Conservation (phyloP, 2,888 invertebrate genomes). For the Ditylenchus weischeri region DNA sequence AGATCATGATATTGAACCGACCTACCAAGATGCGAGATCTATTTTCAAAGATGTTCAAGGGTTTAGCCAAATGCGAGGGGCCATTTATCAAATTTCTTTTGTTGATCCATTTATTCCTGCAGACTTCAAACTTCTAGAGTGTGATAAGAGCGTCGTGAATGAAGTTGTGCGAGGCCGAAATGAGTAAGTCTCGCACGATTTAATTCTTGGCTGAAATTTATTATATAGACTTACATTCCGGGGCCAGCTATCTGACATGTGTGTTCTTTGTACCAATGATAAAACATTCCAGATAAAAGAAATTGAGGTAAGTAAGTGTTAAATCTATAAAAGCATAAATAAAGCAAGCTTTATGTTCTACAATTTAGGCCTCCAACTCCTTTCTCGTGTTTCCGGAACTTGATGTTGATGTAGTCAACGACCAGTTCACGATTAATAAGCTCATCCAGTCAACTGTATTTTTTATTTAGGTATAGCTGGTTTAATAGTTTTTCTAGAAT, state of each 20-base stretch:
- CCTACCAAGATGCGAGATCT: neutral
- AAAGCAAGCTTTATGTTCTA: no score
- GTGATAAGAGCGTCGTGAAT: slow-evolving; percentile 18
- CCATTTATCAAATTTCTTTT: slow-evolving; percentile 11
- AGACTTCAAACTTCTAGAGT: slow-evolving; percentile 18
- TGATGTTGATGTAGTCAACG: slow-evolving; percentile 4
- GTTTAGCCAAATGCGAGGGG: neutral
- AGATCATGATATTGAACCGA: neutral
- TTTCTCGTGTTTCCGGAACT: slow-evolving; percentile 16
- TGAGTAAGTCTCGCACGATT: neutral
- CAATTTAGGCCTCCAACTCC: slow-evolving; percentile 14
- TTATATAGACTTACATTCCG: slow-evolving; percentile 22
- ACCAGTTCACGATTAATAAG: neutral
- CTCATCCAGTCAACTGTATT: neutral
- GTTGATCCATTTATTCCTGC: slow-evolving; percentile 16
- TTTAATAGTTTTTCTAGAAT: neutral
- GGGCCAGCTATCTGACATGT: slow-evolving; percentile 14
- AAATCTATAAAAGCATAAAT: no score
- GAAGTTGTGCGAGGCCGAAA: neutral
- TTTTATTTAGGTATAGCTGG: neutral
- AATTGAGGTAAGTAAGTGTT: slow-evolving; percentile 1
- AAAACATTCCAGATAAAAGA: slow-evolving; percentile 17
- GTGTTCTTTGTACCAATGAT: slow-evolving; percentile 15
- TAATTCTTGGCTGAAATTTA: neutral
- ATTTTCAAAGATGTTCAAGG: slow-evolving; percentile 4